Conservation (phyloP, 2,888 invertebrate species). For the Horisme vitalbata region DNA sequence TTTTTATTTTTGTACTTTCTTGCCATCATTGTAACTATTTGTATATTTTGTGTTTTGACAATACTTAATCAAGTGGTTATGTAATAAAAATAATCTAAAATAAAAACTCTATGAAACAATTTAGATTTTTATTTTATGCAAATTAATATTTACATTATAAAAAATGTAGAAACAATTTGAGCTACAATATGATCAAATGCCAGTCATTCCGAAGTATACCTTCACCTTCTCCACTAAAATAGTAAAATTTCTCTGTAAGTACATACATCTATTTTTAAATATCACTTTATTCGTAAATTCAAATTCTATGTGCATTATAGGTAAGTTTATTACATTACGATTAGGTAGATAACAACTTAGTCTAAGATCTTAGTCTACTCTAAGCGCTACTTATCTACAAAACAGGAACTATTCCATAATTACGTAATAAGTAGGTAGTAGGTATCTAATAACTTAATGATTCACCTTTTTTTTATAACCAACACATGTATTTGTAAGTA, state of each 20-base stretch:
- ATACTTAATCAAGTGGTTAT: no score
- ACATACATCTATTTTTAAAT: constrained; percentile 11
- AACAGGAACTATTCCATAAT: constrained; percentile 15
- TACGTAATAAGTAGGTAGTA: not conserved
- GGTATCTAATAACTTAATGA: no score
- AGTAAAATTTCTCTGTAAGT: constrained; percentile 2
- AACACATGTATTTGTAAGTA: no score
- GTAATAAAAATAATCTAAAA: no score
- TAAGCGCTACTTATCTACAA: not conserved
- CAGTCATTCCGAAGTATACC: not conserved
- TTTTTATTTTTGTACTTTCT: constrained; percentile 18
- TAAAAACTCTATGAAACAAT: constrained; percentile 15
- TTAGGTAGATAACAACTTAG: not conserved
- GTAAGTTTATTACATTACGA: not conserved
- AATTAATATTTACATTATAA: constrained; percentile 34
- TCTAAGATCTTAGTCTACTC: not conserved
- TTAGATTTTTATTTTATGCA: constrained; percentile 33
- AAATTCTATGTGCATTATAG: constrained; percentile 3
- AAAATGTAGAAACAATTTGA: constrained; percentile 48
- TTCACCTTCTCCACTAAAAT: no score
- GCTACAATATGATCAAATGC: constrained; percentile 25
- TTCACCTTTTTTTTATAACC: no score
- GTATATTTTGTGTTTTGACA: constrained; percentile 1
- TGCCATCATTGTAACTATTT: constrained; percentile 8
- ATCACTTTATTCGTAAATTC: constrained; percentile 20